Evolutionary conservation across 2,888 invertebrate species (phyloP).

Genomic region (Pachydiplax longipennis): DNA sequence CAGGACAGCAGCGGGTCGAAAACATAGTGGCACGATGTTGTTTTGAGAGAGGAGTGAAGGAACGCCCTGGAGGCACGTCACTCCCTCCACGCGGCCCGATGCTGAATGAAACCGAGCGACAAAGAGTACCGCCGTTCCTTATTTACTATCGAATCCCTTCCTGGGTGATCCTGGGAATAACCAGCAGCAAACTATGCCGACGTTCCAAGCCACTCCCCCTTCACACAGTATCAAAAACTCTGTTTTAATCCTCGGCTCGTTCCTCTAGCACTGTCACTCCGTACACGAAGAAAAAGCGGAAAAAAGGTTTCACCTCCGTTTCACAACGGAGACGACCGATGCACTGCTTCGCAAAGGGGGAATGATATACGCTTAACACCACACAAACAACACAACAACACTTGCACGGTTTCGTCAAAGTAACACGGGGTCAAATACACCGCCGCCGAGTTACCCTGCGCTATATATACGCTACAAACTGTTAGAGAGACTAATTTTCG

Average conservation of each 20-base stretch:
- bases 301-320: no score
- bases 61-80: not conserved
- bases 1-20: not conserved
- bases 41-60: not conserved
- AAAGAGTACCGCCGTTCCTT: not conserved
- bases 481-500: not conserved
- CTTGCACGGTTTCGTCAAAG: not conserved
- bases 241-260: no score
- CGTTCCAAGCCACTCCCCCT: no score
- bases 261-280: no score
- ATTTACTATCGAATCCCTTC: no score
- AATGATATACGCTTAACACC: not conserved
- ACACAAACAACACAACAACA: not conserved
- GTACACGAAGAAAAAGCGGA: no score
- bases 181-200: no score
- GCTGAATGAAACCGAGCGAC: not conserved
- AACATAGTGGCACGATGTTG: slow-evolving; percentile 25
- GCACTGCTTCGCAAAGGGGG: no score
- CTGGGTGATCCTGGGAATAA: no score
- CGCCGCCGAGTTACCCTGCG: no score
- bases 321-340: no score
- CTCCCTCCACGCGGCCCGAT: not conserved
- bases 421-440: not conserved
- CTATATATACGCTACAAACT: not conserved
- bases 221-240: no score